Evolutionary conservation across 2,113 vertebrate genomes (phyloP), one percentile per base, ranked within the genome.

Genomic region (Terrapene triunguis): DNA sequence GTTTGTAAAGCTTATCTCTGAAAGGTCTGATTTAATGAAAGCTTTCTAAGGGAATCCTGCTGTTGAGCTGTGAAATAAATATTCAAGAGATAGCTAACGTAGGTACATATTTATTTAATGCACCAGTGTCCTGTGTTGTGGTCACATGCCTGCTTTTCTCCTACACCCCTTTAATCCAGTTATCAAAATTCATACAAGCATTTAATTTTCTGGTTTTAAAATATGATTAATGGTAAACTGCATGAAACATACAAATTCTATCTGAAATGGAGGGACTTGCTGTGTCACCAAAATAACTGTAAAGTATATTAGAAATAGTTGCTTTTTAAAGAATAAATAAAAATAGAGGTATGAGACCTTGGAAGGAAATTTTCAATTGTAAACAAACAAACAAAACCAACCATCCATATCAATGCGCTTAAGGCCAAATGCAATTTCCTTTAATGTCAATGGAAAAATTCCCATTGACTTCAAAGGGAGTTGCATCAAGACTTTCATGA

Each of bases 11-110:
- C 94, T 92, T 93, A 96, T 93, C 92, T 87, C 89, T 85, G 92
- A 95, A 95, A 89, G 95, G 96, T 97, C 96, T 93, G 89, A 90
- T 97, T 95, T 98, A 97, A 92, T 89, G 97, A 94, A 93, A 87
- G 90, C 97, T 98, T 97, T 96, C 84, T 74, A 21, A 93, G 93
- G 96, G 96, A 96, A 95, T 91, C 90, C 94, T 97, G 93, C 95
- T 96, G 95, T 74, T 94, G 92, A 81, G 83, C 95, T 94, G 89
- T 90, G 96, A 94, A 92, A 87, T 91, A 96, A 95, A 91, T 76
- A 88, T 3, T 21, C 17, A 16, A 38, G 92, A 92, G 93, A 89
- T 94, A n/a, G 84, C 89, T 42, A 1, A 85, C 22, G 92, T 4
- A 22, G 27, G 85, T n/a, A 10, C 80, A 17, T 4, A n/a, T 8